Base-by-base conservation (phyloP, 1,140 invertebrate species). In the Samia ricini region DNA sequence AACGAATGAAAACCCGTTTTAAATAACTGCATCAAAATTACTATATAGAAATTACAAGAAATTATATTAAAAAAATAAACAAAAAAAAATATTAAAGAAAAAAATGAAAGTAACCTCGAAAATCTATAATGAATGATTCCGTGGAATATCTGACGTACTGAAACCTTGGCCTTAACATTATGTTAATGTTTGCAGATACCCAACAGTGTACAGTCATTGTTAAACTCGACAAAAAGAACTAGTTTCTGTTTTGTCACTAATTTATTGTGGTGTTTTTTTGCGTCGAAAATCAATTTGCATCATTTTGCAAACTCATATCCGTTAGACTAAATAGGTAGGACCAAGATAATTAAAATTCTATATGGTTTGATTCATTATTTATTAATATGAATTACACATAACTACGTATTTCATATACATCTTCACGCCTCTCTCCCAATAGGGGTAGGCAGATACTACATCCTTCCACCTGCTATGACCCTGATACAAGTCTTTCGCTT, bases 101-200 rank as follows among this genome's bases (percentile, higher is more conserved):
- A 10, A 42, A 42, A 42, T 42, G 4, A 42, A 15, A 42, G 10
- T 42, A 42, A 42, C 33, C 33, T 42, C 1, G 33, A 15, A 42
- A 42, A 42, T 15, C 33, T 42, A 42, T 3, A 42, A 42, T 42
- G 33, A 42, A 54, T 60, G 59, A 29, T 52, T 56, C 49, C 20
- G 52, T 49, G 21, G 42, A n/a, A 18, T 49, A 5, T 19, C 29
- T 57, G 20, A 36, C 19, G 26, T 57, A 62, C 64, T 56, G 67
- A 55, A 71, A 63, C 82, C 82, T 83, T 83, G 82, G 77, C 82
- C 82, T 80, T 85, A 85, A 77, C 79, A 74, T 81, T 80, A 85
- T 81, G 74, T 63, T 82, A 83, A 85, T 83, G 52, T 61, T 50
- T 50, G 18, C 20, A 26, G 48, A 61, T 50, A 61, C 48, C 51